Evolutionary conservation across 2,797 vertebrate genomes (phyloP).

Genomic region (Ptychadena robeensis): DNA sequence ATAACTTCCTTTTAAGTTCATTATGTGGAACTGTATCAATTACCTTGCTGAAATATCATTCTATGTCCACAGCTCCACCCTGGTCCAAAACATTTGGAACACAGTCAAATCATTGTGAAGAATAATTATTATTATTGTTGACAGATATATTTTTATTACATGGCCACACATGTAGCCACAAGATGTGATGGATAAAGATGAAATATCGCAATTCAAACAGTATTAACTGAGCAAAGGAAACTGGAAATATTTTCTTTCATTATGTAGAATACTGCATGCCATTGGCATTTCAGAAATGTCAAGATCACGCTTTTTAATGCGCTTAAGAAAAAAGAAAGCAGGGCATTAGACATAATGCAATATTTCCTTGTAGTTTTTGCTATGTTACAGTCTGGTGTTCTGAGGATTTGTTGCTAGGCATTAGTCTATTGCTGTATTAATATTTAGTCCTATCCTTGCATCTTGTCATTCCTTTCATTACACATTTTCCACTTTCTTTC

Average conservation of each 20-base stretch:
- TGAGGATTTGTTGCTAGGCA: constrained; percentile 21
- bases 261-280: not conserved
- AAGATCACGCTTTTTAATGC: not conserved
- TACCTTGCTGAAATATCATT: no score
- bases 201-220: not conserved
- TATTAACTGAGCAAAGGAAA: not conserved
- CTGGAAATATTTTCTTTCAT: not conserved
- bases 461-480: constrained; percentile 30
- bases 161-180: not conserved
- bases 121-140: no score
- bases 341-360: not conserved
- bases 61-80: no score
- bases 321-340: not conserved
- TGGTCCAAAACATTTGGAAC: no score
- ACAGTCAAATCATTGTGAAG: no score
- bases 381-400: not conserved
- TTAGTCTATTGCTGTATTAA: constrained; percentile 29
- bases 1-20: no score
- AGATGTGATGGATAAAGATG: not conserved
- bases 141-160: no score
- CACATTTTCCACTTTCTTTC: not conserved
- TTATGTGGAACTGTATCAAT: no score
- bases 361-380: not conserved
- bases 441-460: constrained; percentile 18
- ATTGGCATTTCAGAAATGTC: not conserved